Base-by-base conservation (phyloP, 2,113 vertebrate species). In the Tenrec ecaudatus region DNA sequence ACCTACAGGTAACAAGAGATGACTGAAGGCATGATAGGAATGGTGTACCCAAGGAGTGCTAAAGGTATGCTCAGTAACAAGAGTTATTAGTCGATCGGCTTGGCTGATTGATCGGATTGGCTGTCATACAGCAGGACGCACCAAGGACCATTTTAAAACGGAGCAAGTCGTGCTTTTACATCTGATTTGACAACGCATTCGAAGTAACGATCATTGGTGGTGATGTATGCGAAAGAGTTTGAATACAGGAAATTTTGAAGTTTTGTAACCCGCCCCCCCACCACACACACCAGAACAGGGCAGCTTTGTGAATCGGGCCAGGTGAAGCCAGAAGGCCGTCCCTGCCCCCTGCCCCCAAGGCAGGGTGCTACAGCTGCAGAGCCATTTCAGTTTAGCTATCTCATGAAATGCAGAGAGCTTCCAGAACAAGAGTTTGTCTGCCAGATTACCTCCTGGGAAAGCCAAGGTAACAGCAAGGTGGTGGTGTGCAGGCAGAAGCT, bases 301-400 rank as follows among this genome's bases (percentile, higher is more conserved):
- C 3, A 71, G 73, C 57, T 93, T 81, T 87, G 68, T 53, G 36
- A 88, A 71, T 79, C 93, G 96, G 95, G 62, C 69, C 58, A 75
- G 0, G 3, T 6, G 12, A 93, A 69, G 31, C 33, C 11, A 69
- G 20, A 58, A 19, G 33, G 75, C 29, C 86, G 69, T 66, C 27
- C 47, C 17, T 31, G 47, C 68, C 33, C 27, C 47, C 17, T 31
- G 47, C 68, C 33, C 53, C 47, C 12, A 78, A 57, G 66, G 68
- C 73, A 89, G 20, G 40, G 31, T 89, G 12, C 58, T 58, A 77
- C 23, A 17, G n/a, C 62, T 64, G 43, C 58, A 60, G 47, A 80
- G 10, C 20, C 92, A 88, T 91, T 94, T 94, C 82, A 83, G 86
- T 94, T 79, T n/a, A 88, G 43, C 11, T 89, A 84, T 84, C 89